Evolutionary conservation across 2,888 invertebrate genomes (phyloP).

Genomic region (Pantelozetes paolii): DNA sequence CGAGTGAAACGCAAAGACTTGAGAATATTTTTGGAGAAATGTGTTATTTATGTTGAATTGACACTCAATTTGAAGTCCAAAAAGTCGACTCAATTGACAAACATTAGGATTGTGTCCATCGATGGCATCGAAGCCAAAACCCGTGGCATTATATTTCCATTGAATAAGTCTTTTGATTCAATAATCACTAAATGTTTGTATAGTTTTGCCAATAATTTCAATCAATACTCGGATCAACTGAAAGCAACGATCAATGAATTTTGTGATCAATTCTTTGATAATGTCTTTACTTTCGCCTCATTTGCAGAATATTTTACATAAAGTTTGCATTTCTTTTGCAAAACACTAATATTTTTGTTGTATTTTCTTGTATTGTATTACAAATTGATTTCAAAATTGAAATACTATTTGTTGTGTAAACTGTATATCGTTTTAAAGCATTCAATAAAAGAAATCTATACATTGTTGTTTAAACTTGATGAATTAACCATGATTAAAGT

Average conservation of each 20-base stretch:
- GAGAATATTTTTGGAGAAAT: conserved; percentile 36
- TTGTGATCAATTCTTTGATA: conserved; percentile 36
- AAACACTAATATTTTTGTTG: no score
- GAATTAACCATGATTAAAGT: no score
- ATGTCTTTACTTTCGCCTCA: conserved; percentile 1
- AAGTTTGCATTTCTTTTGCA: no score
- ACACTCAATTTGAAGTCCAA: conserved; percentile 19
- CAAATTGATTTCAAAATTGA: no score
- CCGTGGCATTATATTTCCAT: conserved; percentile 31
- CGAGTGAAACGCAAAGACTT: conserved; percentile 21
- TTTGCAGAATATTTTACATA: no score
- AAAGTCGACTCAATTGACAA: background rate
- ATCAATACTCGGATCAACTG: conserved; percentile 3
- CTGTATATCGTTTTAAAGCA: no score
- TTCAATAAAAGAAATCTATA: no score
- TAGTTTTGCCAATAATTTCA: background rate
- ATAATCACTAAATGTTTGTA: conserved; percentile 22
- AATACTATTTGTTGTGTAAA: no score
- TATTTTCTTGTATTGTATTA: no score
- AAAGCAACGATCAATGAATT: conserved; percentile 34
- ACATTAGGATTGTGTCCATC: conserved; percentile 16
- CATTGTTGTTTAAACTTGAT: no score
- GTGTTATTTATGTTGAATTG: conserved; percentile 31
- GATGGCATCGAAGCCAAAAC: conserved; percentile 37
- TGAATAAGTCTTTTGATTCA: conserved; percentile 34